A percentile compares a stretch with the other conserved stretches of the same genome.
Conservation (phyloP, 2,888 invertebrate species). For the Trissolcus brochymenae region DNA sequence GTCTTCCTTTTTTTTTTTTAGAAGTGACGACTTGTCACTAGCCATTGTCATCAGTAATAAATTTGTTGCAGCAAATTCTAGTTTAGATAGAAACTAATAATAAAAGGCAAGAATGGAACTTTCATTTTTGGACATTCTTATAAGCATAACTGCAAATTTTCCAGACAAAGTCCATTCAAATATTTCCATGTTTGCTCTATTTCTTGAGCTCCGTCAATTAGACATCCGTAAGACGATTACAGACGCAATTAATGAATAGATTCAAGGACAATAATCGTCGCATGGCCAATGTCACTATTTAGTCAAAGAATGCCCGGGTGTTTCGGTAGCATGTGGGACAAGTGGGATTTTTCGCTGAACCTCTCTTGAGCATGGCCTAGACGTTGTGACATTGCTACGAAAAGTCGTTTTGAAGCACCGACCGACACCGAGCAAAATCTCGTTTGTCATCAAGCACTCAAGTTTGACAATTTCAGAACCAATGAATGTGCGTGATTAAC, state of each 20-base stretch:
- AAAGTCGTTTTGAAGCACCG: slow-evolving; percentile 22
- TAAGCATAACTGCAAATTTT: too few relatives aligned
- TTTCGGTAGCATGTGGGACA: slow-evolving; percentile 51
- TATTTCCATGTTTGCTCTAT: not conserved
- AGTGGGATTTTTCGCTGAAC: slow-evolving; percentile 49
- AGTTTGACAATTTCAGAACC: slow-evolving; percentile 14
- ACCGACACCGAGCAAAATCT: slow-evolving; percentile 4
- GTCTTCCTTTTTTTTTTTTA: not conserved
- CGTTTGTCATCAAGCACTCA: not conserved
- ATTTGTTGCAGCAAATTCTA: too few relatives aligned
- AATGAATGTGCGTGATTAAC: slow-evolving; percentile 48
- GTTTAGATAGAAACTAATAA: too few relatives aligned
- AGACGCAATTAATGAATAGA: slow-evolving; percentile 30
- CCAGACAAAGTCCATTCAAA: too few relatives aligned
- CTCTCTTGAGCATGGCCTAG: slow-evolving; percentile 46
- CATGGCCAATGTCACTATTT: slow-evolving; percentile 55
- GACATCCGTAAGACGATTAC: slow-evolving; percentile 2
- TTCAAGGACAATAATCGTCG: slow-evolving; percentile 47
- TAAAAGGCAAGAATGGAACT: too few relatives aligned
- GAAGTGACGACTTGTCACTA: too few relatives aligned
- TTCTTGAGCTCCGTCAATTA: slow-evolving; percentile 17
- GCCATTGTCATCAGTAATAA: too few relatives aligned
- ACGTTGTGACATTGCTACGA: slow-evolving; percentile 38
- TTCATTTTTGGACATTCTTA: too few relatives aligned
- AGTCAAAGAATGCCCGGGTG: slow-evolving; percentile 38